Evolutionary conservation across 2,113 vertebrate genomes (phyloP), one percentile per base, ranked within the genome.

Genomic region (Bubo blakistoni): DNA sequence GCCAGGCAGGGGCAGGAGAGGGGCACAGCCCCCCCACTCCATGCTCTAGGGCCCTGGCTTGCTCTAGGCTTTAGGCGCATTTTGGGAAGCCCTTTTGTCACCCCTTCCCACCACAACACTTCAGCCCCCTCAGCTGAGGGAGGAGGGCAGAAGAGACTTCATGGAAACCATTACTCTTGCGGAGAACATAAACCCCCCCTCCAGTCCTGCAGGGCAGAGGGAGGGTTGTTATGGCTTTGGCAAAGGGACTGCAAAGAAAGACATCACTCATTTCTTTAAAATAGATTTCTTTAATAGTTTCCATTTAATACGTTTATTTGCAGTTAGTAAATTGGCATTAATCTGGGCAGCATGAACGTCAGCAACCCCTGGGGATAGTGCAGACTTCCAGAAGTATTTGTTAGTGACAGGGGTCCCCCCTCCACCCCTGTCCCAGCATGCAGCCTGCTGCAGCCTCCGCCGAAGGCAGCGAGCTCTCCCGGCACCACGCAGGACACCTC

Each of bases 241-340:
- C 13, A 51, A 81, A 83, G 11, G 30, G 49, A 26, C 51, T 54
- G 52, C 21, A 93, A 97, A 97, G 84, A 96, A 96, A 81, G 81
- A 96, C 94, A 94, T 10, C 69, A 94, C 94, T 97, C 52, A 32
- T 49, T 80, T 97, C 95, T 96, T 98, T 97, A 98, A 98, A 98
- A 98, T 98, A 98, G 97, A 98, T 42, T 98, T 97, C 95, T 98
- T 98, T 98, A 98, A 98, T 98, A 97, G 97, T 96, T 97, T 98
- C 97, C 97, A 98, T 97, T 96, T 86, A 97, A 93, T 97, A 82
- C 0, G 92, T 97, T 98, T 96, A 97, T 95, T 97, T 97, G 98
- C 96, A 97, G 96, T 98, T 97, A 98, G 98, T 98, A 97, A 98
- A 95, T 92, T 79, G 96, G 98, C 96, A 97, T 97, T 96, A 95